Base-by-base conservation (phyloP, 2,888 invertebrate species). In the Acrocera orbiculus region DNA sequence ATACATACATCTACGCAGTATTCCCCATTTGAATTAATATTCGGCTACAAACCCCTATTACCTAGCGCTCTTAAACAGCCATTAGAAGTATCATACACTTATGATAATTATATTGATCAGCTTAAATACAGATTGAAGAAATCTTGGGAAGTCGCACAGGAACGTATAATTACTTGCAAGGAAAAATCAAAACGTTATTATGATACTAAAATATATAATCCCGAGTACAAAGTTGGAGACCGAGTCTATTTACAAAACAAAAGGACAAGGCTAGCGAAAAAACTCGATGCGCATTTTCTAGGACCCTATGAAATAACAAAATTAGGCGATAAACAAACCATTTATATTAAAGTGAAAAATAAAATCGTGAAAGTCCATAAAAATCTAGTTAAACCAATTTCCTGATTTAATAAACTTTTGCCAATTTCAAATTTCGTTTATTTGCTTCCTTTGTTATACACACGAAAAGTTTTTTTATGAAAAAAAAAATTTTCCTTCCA, bases 141-240 rank as follows among this genome's bases (percentile, higher is more conserved):
- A 9, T 34, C 38, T 11, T 34, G 34, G 6, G 24, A 39, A 32
- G 33, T 32, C 5, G 38, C 38, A 8, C 29, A 25, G 26, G 33
- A 38, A 34, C 30, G 37, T 26, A 30, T 40, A 11, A 6, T 31
- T 2, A 30, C 33, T 26, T 31, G 32, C 4, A 40, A 40, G 23
- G 3, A 19, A 23, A 36, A 29, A 4, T 31, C 30, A 8, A 36
- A 38, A 19, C 11, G 13, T 3, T 28, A 32, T 25, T 37, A 35
- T 16, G 37, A 40, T 17, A 30, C 8, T 9, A 27, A 30, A 19
- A 19, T 28, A 7, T 24, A 31, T 26, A 25, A 26, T 16, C 24
- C 22, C 16, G 14, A 34, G 15, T 39, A 36, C 14, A 9, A 26
- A 26, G n/a, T 27, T 30, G 35, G 32, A 13, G 32, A 34, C n/a